A percentile compares a stretch with the other conserved stretches of the same genome.
Conservation (phyloP, 2,113 vertebrate genomes). For the Electrona antarctica region DNA sequence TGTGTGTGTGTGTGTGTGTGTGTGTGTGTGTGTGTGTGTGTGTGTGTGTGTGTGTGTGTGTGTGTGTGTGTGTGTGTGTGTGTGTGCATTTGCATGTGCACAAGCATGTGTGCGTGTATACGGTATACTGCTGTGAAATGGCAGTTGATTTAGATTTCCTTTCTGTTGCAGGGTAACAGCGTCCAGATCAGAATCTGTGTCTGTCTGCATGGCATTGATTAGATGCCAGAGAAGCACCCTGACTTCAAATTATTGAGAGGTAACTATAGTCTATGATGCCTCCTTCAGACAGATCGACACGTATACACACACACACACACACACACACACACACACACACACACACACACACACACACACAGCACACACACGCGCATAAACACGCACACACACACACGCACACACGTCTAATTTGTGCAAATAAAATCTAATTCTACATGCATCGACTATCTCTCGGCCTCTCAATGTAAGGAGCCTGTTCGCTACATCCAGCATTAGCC, state of each 20-base stretch:
- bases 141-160: conserved; percentile 36
- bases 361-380: neutral
- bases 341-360: neutral
- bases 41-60: neutral
- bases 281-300: too few relatives aligned
- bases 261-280: conserved; percentile 19
- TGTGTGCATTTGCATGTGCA: neutral
- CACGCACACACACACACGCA: neutral
- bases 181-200: conserved; percentile 19
- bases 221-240: neutral
- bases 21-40: neutral
- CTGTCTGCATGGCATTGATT: conserved; percentile 26
- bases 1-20: conserved; percentile 2
- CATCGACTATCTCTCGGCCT: conserved; percentile 10
- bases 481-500: neutral
- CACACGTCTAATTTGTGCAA: too few relatives aligned
- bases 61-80: conserved; percentile 1
- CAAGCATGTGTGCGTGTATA: neutral
- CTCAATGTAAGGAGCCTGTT: conserved; percentile 27
- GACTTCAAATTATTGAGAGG: conserved; percentile 31
- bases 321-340: neutral
- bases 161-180: conserved; percentile 3
- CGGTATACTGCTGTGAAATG: conserved; percentile 21
- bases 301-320: neutral
- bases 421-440: neutral